Evolutionary conservation across 1,140 invertebrate genomes (phyloP), one percentile per base, ranked within the genome.

Genomic region (Hypothenemus hampei): DNA sequence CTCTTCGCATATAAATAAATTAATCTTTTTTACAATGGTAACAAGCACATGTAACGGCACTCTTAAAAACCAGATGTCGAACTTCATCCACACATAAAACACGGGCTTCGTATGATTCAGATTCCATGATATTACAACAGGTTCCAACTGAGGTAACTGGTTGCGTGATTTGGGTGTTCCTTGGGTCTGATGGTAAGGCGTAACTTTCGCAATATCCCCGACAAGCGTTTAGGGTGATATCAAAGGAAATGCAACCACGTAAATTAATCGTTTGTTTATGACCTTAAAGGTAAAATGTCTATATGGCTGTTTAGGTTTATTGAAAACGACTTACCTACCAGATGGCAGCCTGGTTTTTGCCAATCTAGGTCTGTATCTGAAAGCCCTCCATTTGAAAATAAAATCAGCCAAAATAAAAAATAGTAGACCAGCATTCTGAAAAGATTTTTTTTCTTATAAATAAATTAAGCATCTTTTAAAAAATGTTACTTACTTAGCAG

Each of bases 61-160:
- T 91, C 72, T 90, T 90, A 68, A 92, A 92, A 21, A 83, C 79
- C 36, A 91, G 73, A 63, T 85, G 83, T 59, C 83, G 77, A 47
- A 82, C 75, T 2, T 88, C 89, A 15, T 87, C 85, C 37, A 88
- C 72, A 67, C 89, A 93, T 58, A 84, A 73, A 0, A 90, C 86
- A 57, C 77, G 75, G 8, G 84, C 82, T 44, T 78, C 78, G 20
- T 85, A 76, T 79, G 86, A 76, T 74, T 89, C 85, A 0, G 87
- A 83, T 57, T 90, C 87, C 82, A 90, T 88, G 49, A 92, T 92
- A 70, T 87, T 90, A 70, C 90, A 93, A 67, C 90, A 93, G 65
- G 91, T 84, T 1, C 87, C 89, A n/a, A 90, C 77, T 1, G 88
- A 91, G 0, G 89, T 91, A 41, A 93, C 83, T 1, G 84, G 78